Conservation (phyloP, 2,797 vertebrate species). For the Chrysocyon brachyurus region DNA sequence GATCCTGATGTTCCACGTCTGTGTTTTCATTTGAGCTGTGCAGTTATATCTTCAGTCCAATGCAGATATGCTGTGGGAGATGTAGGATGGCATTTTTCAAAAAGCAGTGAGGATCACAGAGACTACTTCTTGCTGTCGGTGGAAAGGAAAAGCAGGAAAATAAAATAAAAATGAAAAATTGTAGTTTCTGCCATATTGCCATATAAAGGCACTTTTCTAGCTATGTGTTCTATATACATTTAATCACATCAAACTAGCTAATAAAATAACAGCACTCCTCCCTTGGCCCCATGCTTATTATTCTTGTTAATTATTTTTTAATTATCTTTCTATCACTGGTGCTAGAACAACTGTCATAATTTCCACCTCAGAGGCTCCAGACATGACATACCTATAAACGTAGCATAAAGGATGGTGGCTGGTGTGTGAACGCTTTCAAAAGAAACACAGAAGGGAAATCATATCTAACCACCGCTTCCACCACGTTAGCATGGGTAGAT, state of each 20-base stretch:
- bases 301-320: conserved; percentile 91
- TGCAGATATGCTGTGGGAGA: neutral
- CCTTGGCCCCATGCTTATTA: conserved; percentile 87
- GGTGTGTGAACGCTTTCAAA: conserved; percentile 37
- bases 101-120: conserved; percentile 44
- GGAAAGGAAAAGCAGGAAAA: conserved; percentile 72
- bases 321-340: conserved; percentile 87
- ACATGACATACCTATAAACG: conserved; percentile 72
- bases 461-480: neutral
- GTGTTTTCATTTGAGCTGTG: conserved; percentile 71
- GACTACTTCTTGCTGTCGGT: neutral
- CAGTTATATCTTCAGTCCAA: conserved; percentile 74
- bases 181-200: conserved; percentile 65
- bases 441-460: neutral
- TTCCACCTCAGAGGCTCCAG: conserved; percentile 84
- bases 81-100: conserved; percentile 47
- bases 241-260: conserved; percentile 84
- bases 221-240: conserved; percentile 76
- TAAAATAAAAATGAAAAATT: conserved; percentile 65
- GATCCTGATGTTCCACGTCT: conserved; percentile 57
- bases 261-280: conserved; percentile 86
- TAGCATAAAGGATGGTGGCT: conserved; percentile 48
- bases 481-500: neutral
- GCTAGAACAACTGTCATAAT: conserved; percentile 83
- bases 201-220: conserved; percentile 59